Conservation (phyloP, 2,888 invertebrate species). For the Dendrolimus pini region DNA sequence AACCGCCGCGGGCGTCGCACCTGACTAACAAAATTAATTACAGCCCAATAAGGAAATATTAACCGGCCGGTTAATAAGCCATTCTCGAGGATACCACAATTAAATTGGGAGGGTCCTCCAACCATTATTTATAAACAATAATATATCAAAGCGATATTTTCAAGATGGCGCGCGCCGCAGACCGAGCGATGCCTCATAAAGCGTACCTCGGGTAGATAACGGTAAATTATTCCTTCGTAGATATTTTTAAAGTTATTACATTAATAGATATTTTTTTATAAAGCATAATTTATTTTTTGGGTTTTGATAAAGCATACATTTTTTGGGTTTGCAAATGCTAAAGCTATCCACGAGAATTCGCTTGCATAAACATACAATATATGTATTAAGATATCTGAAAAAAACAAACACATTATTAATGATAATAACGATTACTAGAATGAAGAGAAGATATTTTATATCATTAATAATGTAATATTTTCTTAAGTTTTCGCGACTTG, state of each 20-base stretch:
- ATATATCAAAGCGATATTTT: conserved; percentile 74
- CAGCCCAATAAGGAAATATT: conserved; percentile 70
- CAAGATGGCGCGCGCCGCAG: conserved; percentile 68
- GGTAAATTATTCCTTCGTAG: neutral
- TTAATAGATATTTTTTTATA: too few relatives aligned
- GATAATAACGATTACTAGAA: too few relatives aligned
- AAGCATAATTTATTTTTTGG: too few relatives aligned
- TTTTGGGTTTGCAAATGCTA: too few relatives aligned
- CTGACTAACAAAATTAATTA: conserved; percentile 75
- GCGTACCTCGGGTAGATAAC: conserved; percentile 9
- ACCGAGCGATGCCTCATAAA: conserved; percentile 42
- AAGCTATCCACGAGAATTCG: too few relatives aligned
- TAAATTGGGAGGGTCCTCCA: conserved; percentile 69
- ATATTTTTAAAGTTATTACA: neutral
- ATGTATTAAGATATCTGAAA: too few relatives aligned
- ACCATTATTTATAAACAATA: conserved; percentile 75
- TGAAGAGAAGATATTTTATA: too few relatives aligned
- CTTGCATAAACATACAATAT: too few relatives aligned
- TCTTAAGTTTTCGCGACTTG: too few relatives aligned
- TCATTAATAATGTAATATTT: too few relatives aligned
- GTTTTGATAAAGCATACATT: too few relatives aligned
- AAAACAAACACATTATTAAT: too few relatives aligned
- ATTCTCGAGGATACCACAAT: conserved; percentile 70
- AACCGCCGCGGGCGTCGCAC: conserved; percentile 60
- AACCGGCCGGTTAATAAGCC: conserved; percentile 74